Evolutionary conservation across 2,113 vertebrate genomes (phyloP), one percentile per base, ranked within the genome.

Genomic region (Podarcis raffonei): DNA sequence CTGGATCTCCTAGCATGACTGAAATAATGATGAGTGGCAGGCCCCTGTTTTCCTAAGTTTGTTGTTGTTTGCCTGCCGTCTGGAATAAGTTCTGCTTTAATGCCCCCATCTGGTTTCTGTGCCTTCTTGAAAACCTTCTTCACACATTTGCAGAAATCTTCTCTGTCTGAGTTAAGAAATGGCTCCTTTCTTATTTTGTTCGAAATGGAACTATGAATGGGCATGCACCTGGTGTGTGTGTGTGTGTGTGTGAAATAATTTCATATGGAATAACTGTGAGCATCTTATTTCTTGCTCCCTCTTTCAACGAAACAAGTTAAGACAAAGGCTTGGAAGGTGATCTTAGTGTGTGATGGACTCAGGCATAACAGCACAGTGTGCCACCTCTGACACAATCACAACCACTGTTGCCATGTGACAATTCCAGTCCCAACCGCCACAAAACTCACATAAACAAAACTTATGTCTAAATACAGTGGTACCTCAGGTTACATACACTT

Each of bases 291-390:
- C 42, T 42, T 42, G 42, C 42, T 42, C 42, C 42, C 6, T 42
- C 42, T 42, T 42, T 42, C 42, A 42, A 42, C 6, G 42, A 42
- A 42, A 65, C 0, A 23, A 92, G 32, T 88, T 76, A 89, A 88
- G 18, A 81, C 90, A 89, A 94, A 66, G 81, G n/a, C n/a, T 85
- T 72, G 78, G 84, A 89, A 90, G 81, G 68, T 92, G 85, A 84
- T 93, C 39, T 75, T 87, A 7, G 77, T 90, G 86, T 57, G 93
- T 65, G 84, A 90, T 85, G 87, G 96, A 95, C 53, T 81, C 27
- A 75, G 92, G 90, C 89, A 90, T 86, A 92, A 92, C 95, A 97
- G 93, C 84, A 57, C 39, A 86, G 87, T 94, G 93, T 96, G 94
- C 96, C 90, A 75, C 3, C 85, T 78, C 88, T 87, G 75, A 95